Conservation (phyloP, 2,888 invertebrate genomes). For the Plagodis dolabraria region DNA sequence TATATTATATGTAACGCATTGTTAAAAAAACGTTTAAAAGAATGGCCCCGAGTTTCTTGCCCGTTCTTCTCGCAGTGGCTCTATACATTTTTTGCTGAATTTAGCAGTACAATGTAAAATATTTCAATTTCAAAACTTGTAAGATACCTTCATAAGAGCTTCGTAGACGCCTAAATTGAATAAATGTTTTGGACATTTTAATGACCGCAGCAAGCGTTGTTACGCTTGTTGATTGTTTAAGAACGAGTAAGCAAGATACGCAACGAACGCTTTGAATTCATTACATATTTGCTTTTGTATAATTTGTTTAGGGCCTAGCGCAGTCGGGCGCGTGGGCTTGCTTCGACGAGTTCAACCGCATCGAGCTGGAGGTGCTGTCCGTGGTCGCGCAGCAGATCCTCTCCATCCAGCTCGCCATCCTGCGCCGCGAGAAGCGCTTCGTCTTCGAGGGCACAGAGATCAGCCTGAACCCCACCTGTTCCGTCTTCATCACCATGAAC, state of each 20-base stretch:
- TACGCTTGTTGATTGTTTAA: no score
- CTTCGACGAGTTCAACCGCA: slow-evolving; percentile 97
- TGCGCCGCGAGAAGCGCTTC: slow-evolving; percentile 91
- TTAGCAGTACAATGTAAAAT: no score
- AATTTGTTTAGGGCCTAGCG: slow-evolving; percentile 88
- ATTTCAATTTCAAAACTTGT: no score
- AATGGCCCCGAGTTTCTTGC: no score
- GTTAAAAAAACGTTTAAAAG: no score
- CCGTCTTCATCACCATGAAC: slow-evolving; percentile 97
- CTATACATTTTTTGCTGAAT: no score
- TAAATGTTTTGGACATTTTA: no score
- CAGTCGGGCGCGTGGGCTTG: slow-evolving; percentile 97
- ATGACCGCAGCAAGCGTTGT: no score
- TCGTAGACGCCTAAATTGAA: no score
- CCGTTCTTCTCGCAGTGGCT: no score
- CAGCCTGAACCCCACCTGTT: slow-evolving; percentile 94
- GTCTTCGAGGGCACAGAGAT: slow-evolving; percentile 96
- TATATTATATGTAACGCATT: no score
- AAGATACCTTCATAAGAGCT: no score
- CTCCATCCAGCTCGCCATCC: slow-evolving; percentile 94
- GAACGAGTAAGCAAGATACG: background rate
- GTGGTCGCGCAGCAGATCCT: slow-evolving; percentile 97
- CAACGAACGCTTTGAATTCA: background rate
- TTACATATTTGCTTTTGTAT: background rate
- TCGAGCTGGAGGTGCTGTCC: slow-evolving; percentile 95